Conservation (phyloP, 64 coral and sea anemone genomes). For the Montipora sp. region DNA sequence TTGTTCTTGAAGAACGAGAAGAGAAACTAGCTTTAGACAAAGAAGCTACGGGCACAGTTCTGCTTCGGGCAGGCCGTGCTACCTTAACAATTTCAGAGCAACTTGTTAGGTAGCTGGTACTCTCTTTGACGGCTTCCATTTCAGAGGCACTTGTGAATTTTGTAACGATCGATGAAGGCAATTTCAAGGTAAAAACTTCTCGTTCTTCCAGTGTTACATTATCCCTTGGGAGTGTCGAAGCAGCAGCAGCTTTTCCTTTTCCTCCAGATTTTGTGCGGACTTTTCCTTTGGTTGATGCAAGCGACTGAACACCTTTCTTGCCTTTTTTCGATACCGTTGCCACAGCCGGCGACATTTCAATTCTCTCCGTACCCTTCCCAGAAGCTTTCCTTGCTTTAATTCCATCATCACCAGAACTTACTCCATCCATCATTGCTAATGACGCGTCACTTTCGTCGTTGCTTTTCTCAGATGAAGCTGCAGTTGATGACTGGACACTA, state of each 20-base stretch:
- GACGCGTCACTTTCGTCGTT: not conserved
- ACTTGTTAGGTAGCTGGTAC: not conserved
- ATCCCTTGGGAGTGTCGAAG: not conserved
- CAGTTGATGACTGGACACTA: not conserved
- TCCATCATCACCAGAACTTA: not conserved
- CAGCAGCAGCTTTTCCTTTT: not conserved
- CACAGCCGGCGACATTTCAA: not conserved
- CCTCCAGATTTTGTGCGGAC: not conserved
- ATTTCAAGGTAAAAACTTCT: constrained; percentile 15
- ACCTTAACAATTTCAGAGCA: not conserved
- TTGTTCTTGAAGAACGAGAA: constrained; percentile 38
- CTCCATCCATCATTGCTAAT: not conserved
- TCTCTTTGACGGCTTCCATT: not conserved
- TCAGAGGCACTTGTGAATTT: constrained; percentile 41
- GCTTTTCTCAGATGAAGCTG: not conserved
- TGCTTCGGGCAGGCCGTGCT: not conserved
- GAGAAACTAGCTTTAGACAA: not conserved
- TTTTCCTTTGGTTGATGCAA: not conserved
- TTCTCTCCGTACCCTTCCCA: not conserved
- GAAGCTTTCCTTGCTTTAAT: not conserved
- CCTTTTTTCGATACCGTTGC: not conserved
- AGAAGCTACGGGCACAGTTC: constrained; percentile 15
- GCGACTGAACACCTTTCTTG: not conserved
- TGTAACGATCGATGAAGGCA: not conserved
- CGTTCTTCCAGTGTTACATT: not conserved